Evolutionary conservation across 30 jellyfish, hydroid and myxozoan species (phyloP), one percentile per base, ranked within the genome.

Genomic region (Turritopsis rubra): DNA sequence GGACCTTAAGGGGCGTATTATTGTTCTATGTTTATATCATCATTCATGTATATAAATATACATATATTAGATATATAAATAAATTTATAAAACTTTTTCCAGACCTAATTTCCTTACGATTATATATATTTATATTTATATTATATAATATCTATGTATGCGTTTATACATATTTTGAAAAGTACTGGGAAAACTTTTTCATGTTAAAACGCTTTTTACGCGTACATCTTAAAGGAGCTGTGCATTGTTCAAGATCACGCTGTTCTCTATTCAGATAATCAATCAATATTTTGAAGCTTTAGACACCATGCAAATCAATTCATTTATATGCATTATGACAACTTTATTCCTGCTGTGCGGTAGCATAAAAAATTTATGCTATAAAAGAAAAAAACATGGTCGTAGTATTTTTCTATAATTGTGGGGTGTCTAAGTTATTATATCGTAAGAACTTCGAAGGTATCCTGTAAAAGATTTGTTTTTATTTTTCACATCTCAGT

Each of bases 281-380:
- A 22, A 80, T 79, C 80, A 80, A 80, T 80, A 80, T 65, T 65
- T 80, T 80, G 87, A 54, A 54, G 81, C 87, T 13, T 41, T 41
- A 41, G 60, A 41, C 60, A 41, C 60, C 60, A 41, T 41, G 60
- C 60, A 41, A 41, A 41, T 13, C 60, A 41, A 41, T 41, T 41
- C 60, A 41, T 41, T 41, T 41, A 41, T 41, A 41, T 41, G 60
- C 60, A 41, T 41, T 41, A 41, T 41, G 60, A 41, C 60, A 41
- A 41, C 60, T 41, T 41, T 41, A 41, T 41, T 41, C 60, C 60
- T 41, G 60, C 60, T 41, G 60, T 41, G 60, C 5, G 5, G 60
- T 41, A 41, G 60, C 60, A 41, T 41, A 41, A 41, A 41, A 41
- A 41, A 41, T 41, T 41, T 41, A 41, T 41, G 60, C 60, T 41